Conservation (phyloP, 1,140 invertebrate species). For the Drosophila sp. region DNA sequence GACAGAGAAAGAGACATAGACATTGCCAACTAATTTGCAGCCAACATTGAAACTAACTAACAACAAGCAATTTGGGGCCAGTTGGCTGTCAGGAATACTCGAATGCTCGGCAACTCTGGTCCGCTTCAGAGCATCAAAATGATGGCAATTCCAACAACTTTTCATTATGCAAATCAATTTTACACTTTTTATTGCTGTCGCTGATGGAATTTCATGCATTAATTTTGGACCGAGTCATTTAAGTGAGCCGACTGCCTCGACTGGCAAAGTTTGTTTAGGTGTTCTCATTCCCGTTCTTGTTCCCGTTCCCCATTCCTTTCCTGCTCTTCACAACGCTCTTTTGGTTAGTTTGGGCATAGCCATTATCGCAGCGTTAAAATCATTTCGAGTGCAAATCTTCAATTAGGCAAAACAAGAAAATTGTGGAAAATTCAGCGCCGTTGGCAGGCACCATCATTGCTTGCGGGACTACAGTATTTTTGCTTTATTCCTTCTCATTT, state of each 20-base stretch:
- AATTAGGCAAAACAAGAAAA: slow-evolving; percentile 62
- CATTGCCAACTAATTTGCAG: slow-evolving; percentile 52
- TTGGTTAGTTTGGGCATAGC: slow-evolving; percentile 9
- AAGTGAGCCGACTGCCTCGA: slow-evolving; percentile 36
- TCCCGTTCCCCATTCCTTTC: not conserved
- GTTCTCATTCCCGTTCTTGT: not conserved
- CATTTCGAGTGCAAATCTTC: slow-evolving; percentile 73
- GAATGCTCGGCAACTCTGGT: not conserved
- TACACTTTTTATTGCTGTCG: slow-evolving; percentile 61
- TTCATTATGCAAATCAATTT: slow-evolving; percentile 79
- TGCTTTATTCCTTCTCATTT: slow-evolving; percentile 7
- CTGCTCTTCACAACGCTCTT: too few species aligned
- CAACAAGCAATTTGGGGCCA: slow-evolving; percentile 63
- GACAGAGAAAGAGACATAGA: slow-evolving; percentile 5
- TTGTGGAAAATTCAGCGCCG: slow-evolving; percentile 55
- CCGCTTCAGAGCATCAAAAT: slow-evolving; percentile 12
- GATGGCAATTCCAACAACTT: slow-evolving; percentile 62
- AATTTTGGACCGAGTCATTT: slow-evolving; percentile 52
- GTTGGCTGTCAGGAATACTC: slow-evolving; percentile 9
- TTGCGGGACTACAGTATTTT: slow-evolving; percentile 24
- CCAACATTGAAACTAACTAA: slow-evolving; percentile 57
- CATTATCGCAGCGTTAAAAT: slow-evolving; percentile 57
- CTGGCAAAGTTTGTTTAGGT: slow-evolving; percentile 64
- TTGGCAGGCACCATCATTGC: slow-evolving; percentile 28
- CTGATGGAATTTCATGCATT: slow-evolving; percentile 62